Conservation (phyloP, 2,113 vertebrate species). For the Sebastes schlegelii region DNA sequence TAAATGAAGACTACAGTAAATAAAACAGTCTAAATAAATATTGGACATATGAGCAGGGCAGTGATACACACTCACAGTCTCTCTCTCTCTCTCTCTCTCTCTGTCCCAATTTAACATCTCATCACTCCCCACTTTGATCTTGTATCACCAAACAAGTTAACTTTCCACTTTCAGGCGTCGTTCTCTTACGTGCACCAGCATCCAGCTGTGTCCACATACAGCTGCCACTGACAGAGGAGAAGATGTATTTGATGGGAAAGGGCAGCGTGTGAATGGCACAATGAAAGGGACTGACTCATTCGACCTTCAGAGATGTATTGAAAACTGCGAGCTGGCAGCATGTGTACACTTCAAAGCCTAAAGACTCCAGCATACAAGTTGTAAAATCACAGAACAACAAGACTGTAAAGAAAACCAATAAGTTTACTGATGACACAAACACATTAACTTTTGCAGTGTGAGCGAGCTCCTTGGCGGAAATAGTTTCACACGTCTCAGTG, state of each 20-base stretch:
- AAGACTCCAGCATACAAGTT: not conserved
- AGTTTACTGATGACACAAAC: not conserved
- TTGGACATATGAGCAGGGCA: constrained; percentile 1
- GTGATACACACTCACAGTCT: not conserved
- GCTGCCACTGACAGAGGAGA: not conserved
- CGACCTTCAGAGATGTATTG: not conserved
- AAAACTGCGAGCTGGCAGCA: not conserved
- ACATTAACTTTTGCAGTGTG: constrained; percentile 13
- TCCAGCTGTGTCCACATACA: constrained; percentile 11
- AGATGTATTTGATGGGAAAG: not conserved
- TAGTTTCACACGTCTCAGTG: not conserved
- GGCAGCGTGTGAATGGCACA: not conserved
- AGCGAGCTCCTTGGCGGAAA: not conserved
- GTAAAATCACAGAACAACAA: constrained; percentile 11
- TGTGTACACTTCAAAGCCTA: not conserved
- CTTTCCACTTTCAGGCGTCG: not conserved
- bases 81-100: not conserved
- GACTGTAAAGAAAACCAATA: not conserved
- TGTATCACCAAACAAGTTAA: not conserved
- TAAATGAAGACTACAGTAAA: not conserved
- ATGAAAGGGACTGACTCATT: not conserved
- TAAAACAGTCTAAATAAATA: not conserved
- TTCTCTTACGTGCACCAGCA: not conserved
- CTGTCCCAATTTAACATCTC: not conserved
- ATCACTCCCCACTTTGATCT: not conserved